phyloP scores from a whole-genome alignment of 2,113 vertebrate species.

The Crotalus horridus region DNA sequence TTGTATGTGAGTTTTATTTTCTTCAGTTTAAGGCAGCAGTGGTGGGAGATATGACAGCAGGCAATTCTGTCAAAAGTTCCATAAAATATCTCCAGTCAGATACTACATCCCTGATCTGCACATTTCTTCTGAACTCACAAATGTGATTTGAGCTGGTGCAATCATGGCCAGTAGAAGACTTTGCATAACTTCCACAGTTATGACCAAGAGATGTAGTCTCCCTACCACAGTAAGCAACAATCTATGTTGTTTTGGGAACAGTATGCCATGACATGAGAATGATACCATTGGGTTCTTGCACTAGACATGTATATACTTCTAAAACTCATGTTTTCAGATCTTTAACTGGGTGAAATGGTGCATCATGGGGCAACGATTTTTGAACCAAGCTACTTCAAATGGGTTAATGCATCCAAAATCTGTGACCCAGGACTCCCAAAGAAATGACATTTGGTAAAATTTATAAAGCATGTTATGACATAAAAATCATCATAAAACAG shows the following conservation, averaged over 20 bases:
- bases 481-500: not conserved
- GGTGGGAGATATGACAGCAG: not conserved
- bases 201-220: not conserved
- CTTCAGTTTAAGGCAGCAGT: not conserved
- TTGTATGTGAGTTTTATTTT: not conserved
- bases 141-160: not conserved
- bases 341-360: not conserved
- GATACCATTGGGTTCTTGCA: not conserved
- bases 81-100: not conserved
- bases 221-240: not conserved
- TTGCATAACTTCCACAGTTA: not conserved
- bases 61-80: not conserved
- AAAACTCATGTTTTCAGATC: not conserved
- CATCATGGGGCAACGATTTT: not conserved
- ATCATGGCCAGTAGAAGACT: not conserved
- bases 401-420: too few relatives aligned
- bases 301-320: not conserved
- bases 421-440: not conserved
- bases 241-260: not conserved
- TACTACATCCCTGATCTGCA: not conserved
- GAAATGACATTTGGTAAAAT: not conserved
- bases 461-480: not conserved
- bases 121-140: not conserved
- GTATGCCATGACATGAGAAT: not conserved
- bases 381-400: too few relatives aligned